phyloP scores from a whole-genome alignment of 2,113 vertebrate genomes.

The Neolamprologus devosi region DNA sequence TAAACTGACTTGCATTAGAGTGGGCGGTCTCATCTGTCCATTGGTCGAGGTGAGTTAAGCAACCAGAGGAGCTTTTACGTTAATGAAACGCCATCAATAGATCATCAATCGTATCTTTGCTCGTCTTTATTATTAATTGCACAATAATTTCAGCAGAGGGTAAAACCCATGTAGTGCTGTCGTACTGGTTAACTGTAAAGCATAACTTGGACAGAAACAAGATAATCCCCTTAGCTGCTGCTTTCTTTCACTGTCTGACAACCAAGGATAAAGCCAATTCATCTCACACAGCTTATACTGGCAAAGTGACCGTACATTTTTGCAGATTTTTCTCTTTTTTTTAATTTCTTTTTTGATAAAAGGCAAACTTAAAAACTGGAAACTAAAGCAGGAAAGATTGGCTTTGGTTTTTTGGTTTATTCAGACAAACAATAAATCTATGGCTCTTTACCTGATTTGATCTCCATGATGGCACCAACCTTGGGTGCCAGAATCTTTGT shows the following conservation, averaged over 20 bases:
- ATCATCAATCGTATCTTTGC: neutral
- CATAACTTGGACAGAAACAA: conserved; percentile 33
- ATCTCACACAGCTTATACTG: conserved; percentile 32
- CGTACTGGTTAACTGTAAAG: neutral
- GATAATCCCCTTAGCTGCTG: conserved; percentile 55
- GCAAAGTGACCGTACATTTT: conserved; percentile 13
- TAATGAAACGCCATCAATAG: neutral
- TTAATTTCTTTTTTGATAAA: rapidly evolving
- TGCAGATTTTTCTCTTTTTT: neutral
- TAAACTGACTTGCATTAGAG: neutral
- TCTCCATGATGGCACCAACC: neutral
- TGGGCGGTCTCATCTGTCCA: neutral
- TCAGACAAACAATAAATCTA: neutral
- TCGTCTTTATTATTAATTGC: neutral
- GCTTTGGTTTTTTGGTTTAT: neutral
- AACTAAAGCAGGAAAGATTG: neutral
- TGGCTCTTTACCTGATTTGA: neutral
- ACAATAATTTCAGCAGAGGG: neutral
- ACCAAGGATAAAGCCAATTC: conserved; percentile 44
- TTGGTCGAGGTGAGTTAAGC: neutral
- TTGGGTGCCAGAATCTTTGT: neutral
- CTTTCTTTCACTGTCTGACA: conserved; percentile 43
- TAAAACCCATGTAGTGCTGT: neutral
- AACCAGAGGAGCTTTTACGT: neutral
- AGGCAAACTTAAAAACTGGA: neutral